phyloP scores from a whole-genome alignment of 1,140 invertebrate species.

The Cydia strobilella region DNA sequence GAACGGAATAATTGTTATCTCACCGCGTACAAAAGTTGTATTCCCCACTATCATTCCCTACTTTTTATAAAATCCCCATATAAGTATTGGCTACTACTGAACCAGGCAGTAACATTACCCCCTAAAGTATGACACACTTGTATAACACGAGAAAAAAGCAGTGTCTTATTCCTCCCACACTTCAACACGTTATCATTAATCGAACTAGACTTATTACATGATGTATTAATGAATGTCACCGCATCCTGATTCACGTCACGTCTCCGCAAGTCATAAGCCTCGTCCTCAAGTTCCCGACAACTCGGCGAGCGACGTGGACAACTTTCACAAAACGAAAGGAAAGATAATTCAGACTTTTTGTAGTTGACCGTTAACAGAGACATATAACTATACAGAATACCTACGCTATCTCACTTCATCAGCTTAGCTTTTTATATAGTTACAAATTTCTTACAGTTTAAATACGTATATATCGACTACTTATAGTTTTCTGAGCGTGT shows the following conservation, averaged over 20 bases:
- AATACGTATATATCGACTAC: too few relatives aligned
- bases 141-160: neutral
- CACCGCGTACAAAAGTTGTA: too few relatives aligned
- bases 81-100: too few relatives aligned
- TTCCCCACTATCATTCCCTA: too few relatives aligned
- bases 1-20: too few relatives aligned
- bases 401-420: neutral
- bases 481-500: too few relatives aligned
- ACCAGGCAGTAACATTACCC: too few relatives aligned
- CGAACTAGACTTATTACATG: slow-evolving; percentile 5
- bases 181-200: neutral
- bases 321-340: slow-evolving; percentile 31
- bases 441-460: too few relatives aligned
- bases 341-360: slow-evolving; percentile 20
- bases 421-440: too few relatives aligned
- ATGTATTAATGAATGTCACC: slow-evolving; percentile 22
- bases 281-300: slow-evolving; percentile 22
- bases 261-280: slow-evolving; percentile 42
- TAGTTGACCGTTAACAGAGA: slow-evolving; percentile 14
- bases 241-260: slow-evolving; percentile 28
- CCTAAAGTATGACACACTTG: too few relatives aligned
- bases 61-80: too few relatives aligned
- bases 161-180: neutral
- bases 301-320: slow-evolving; percentile 17
- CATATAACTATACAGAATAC: neutral